Evolutionary conservation across 2,888 invertebrate genomes (phyloP).

Genomic region (Glyphotaelius pellucidus): DNA sequence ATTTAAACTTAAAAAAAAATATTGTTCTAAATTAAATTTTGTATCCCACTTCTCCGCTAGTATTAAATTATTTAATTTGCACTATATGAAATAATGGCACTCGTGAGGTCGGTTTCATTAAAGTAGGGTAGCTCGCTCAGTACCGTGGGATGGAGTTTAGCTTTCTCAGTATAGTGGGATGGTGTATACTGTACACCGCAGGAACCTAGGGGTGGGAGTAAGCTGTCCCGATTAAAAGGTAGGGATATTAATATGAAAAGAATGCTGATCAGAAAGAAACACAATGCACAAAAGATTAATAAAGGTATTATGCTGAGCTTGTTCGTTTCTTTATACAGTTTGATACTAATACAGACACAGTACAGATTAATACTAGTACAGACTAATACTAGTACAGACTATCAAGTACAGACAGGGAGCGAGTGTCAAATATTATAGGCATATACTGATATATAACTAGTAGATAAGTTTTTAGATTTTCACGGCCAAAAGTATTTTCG

Average conservation of each 20-base stretch:
- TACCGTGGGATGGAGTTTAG: neutral
- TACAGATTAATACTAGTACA: neutral
- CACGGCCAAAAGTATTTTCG: too few species aligned
- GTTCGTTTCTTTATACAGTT: neutral
- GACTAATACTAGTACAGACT: neutral
- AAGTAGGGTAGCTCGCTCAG: neutral
- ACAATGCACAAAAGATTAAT: neutral
- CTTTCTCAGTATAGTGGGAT: neutral
- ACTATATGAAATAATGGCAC: neutral
- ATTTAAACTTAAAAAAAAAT: too few species aligned
- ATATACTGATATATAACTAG: too few species aligned
- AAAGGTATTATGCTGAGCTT: neutral
- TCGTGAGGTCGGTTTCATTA: neutral
- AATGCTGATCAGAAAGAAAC: neutral
- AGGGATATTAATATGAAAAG: neutral
- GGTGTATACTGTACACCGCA: neutral
- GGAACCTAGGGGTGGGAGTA: neutral
- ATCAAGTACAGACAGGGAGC: too few species aligned
- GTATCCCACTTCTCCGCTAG: too few species aligned
- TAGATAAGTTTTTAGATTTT: too few species aligned
- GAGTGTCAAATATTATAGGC: too few species aligned
- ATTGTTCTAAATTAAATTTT: too few species aligned
- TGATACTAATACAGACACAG: neutral
- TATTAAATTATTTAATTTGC: too few species aligned
- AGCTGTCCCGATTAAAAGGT: neutral